Evolutionary conservation across 2,797 vertebrate genomes (phyloP), one percentile per base, ranked within the genome.

Genomic region (Onychomys arenicola): DNA sequence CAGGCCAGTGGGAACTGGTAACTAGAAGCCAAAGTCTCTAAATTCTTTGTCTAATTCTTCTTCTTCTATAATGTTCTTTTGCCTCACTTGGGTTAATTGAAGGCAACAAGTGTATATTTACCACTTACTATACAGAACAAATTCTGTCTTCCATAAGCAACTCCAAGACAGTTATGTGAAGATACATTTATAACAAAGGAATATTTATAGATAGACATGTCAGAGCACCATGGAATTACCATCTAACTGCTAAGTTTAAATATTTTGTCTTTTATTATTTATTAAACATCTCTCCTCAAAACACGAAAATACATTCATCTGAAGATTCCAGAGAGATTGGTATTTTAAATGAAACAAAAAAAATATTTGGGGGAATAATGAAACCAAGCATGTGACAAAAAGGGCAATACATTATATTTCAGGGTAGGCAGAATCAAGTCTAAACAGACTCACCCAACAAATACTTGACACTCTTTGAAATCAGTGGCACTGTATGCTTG

Each of bases 181-280:
- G 3, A 83, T 55, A 92, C 12, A 87, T 40, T 91, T 67, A 81
- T 2, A 88, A 93, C 93, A 89, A 6, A 80, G 29, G 88, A 90
- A n/a, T 65, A 80, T 80, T n/a, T 89, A 90, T 19, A 75, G 81
- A 49, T 34, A 78, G 37, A 52, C 12, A 65, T 59, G 55, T 25
- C 1, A 43, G 43, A 80, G 6, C 5, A 69, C 32, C 76, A 0
- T 37, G 43, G 59, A 71, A 2, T 73, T 57, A 84, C 21, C 14
- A 89, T 67, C 52, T 77, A 82, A 65, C 29, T 65, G 7, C 13
- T 32, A 84, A 96, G 80, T 34, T 21, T 16, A 52, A 69, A 9
- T 67, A 85, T 23, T 25, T n/a, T 69, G 7, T 10, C 43, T 81
- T 95, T 87, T 93, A 59, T 71, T 82, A 57, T 91, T 84, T 61